Conservation (phyloP, 2,113 vertebrate genomes). For the Regulus satrapa region DNA sequence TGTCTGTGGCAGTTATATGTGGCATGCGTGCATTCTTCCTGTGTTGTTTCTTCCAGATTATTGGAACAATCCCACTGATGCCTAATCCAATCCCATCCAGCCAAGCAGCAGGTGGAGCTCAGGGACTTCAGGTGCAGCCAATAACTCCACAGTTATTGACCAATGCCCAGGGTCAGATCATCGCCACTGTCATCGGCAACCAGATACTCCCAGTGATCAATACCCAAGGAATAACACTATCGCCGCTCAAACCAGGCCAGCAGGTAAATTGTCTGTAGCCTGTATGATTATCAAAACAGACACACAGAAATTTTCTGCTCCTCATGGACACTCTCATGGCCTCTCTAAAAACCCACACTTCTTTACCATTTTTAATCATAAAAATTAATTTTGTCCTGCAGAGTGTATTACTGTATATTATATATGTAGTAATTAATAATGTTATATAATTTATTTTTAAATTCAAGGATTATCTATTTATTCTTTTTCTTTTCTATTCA, state of each 20-base stretch:
- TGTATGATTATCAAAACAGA: background rate
- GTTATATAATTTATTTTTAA: background rate
- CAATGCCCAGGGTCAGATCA: constrained; percentile 99
- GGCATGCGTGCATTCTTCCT: background rate
- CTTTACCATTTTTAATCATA: background rate
- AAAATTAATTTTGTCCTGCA: background rate
- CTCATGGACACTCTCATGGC: fast-evolving
- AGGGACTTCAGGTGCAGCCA: constrained; percentile 95
- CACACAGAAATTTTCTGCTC: background rate
- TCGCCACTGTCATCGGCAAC: constrained; percentile 98
- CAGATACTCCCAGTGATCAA: constrained; percentile 99
- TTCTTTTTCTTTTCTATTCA: background rate
- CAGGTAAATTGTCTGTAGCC: constrained; percentile 77
- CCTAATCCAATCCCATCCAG: constrained; percentile 89
- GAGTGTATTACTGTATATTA: background rate
- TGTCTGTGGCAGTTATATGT: background rate
- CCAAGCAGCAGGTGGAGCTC: constrained; percentile 86
- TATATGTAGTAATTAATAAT: background rate
- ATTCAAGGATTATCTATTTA: background rate
- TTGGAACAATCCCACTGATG: constrained; percentile 98
- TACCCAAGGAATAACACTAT: constrained; percentile 98
- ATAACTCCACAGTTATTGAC: constrained; percentile 98
- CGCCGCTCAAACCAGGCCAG: constrained; percentile 97
- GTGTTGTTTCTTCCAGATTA: constrained; percentile 84
- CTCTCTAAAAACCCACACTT: background rate